Percentiles rank a stretch among this genome's conserved stretches.
Evolutionary conservation across 2,113 vertebrate species (phyloP).

Genomic region (Rhinopomastus cyanomelas): DNA sequence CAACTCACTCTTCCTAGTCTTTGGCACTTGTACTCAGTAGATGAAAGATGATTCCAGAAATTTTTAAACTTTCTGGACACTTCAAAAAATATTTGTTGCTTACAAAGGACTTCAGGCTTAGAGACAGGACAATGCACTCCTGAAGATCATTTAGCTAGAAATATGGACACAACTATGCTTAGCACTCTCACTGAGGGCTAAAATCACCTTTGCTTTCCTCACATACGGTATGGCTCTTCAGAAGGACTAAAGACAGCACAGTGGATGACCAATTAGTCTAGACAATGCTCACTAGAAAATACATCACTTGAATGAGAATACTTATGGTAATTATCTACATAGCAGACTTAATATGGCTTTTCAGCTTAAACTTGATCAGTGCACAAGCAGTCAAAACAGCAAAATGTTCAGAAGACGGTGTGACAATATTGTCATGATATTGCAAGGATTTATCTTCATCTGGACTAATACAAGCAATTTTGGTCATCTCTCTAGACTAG

Average conservation of each 20-base stretch:
- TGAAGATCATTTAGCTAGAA: not conserved
- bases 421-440: not conserved
- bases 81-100: not conserved
- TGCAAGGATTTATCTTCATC: not conserved
- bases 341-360: not conserved
- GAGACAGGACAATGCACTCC: not conserved
- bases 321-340: not conserved
- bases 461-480: not conserved
- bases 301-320: not conserved
- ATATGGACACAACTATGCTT: not conserved
- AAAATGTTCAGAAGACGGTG: not conserved
- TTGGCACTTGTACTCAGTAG: not conserved
- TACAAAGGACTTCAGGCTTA: not conserved
- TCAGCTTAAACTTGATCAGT: not conserved
- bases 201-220: not conserved
- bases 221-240: not conserved
- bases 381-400: not conserved
- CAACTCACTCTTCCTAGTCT: not conserved
- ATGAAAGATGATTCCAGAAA: not conserved
- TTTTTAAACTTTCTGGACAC: not conserved
- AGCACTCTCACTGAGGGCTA: not conserved
- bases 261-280: not conserved
- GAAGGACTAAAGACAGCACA: not conserved
- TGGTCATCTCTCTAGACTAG: not conserved
- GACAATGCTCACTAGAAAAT: not conserved